Evolutionary conservation across 2,797 vertebrate species (phyloP).

Genomic region (Sebastes jordani): DNA sequence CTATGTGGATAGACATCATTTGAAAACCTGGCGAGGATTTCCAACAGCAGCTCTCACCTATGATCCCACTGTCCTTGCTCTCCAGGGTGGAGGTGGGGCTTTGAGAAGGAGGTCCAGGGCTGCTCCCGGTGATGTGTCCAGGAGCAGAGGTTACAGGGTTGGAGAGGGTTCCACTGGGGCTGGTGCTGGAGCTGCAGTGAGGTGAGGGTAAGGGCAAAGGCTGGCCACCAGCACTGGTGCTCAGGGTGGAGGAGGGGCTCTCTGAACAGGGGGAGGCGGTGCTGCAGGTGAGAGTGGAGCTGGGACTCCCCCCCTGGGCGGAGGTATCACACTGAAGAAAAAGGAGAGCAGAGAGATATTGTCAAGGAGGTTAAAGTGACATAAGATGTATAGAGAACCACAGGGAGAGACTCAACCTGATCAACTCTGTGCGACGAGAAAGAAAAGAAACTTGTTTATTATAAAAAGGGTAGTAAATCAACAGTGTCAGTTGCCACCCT

Average conservation of each 20-base stretch:
- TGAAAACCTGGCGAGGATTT: constrained; percentile 11
- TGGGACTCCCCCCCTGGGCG: constrained; percentile 89
- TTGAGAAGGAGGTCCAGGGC: constrained; percentile 87
- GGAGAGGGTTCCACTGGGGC: constrained; percentile 67
- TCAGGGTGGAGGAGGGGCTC: constrained; percentile 92
- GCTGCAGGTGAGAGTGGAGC: constrained; percentile 94
- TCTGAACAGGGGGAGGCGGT: constrained; percentile 92
- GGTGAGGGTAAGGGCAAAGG: constrained; percentile 53
- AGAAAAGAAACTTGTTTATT: neutral
- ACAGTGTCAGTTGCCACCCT: constrained; percentile 23
- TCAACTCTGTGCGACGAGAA: neutral
- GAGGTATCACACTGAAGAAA: constrained; percentile 81
- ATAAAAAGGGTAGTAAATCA: constrained; percentile 26
- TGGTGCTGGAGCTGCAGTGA: constrained; percentile 53
- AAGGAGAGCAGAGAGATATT: neutral
- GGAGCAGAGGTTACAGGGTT: constrained; percentile 58
- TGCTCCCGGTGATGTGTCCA: constrained; percentile 52
- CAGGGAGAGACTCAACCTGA: neutral
- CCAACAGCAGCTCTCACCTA: constrained; percentile 82
- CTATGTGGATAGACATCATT: neutral
- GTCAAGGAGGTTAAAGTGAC: neutral
- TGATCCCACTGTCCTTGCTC: constrained; percentile 96
- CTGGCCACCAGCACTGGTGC: constrained; percentile 77
- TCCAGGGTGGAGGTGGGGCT: constrained; percentile 96
- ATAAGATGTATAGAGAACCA: neutral